Evolutionary conservation across 2,797 vertebrate genomes (phyloP).

Genomic region (Muraenolepis orangiensis): DNA sequence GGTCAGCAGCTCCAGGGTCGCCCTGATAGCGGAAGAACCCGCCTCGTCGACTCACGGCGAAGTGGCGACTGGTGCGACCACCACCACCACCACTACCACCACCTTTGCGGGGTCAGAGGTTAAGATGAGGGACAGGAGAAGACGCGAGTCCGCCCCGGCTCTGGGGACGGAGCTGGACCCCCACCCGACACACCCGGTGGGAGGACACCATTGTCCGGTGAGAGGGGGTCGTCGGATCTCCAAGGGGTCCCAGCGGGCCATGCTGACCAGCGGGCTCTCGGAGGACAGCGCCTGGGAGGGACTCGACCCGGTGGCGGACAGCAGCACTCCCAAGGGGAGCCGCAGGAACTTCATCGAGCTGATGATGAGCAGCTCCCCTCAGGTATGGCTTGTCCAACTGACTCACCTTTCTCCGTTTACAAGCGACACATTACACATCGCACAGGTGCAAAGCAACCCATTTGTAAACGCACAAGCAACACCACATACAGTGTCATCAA

Average conservation of each 20-base stretch:
- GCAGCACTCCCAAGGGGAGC: slow-evolving; percentile 71
- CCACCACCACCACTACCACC: slow-evolving; percentile 2
- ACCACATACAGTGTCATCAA: background rate
- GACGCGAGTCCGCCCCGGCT: slow-evolving; percentile 68
- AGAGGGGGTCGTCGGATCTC: slow-evolving; percentile 66
- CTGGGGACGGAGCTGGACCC: slow-evolving; percentile 60
- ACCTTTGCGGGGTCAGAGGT: slow-evolving; percentile 54
- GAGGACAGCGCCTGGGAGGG: slow-evolving; percentile 69
- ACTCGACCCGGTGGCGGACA: slow-evolving; percentile 56
- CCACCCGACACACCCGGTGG: slow-evolving; percentile 43
- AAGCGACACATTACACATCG: background rate
- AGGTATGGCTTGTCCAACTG: slow-evolving; percentile 58
- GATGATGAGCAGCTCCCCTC: slow-evolving; percentile 83
- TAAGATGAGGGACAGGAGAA: slow-evolving; percentile 67
- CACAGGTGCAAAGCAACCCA: background rate
- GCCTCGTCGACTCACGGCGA: slow-evolving; percentile 26
- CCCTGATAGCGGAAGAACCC: slow-evolving; percentile 20
- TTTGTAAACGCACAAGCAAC: background rate
- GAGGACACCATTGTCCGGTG: slow-evolving; percentile 26
- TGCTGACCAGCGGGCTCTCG: slow-evolving; percentile 67
- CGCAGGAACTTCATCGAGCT: slow-evolving; percentile 81
- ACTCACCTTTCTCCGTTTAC: background rate
- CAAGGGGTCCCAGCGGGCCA: slow-evolving; percentile 68
- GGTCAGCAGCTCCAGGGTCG: background rate
- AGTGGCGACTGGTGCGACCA: background rate